These are phyloP conservation scores for Andricus curvator DNA, from an alignment of 2,888 invertebrate genomes.

Conservation along the genomic window DNA sequence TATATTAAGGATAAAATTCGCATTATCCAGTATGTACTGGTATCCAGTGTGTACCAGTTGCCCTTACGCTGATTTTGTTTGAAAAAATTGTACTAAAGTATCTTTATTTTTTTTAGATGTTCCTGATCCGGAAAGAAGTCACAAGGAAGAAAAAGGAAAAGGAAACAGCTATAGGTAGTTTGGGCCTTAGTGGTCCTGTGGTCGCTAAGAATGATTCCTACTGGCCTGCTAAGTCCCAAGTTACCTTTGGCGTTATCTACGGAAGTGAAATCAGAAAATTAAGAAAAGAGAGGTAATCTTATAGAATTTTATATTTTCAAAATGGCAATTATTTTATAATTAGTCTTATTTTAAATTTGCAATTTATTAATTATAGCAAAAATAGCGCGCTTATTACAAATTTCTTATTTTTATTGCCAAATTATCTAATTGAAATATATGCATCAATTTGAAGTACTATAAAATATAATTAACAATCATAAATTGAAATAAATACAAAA, in stretches of 20 bases:
- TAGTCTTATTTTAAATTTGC: not conserved
- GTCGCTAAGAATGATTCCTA: constrained; percentile 83
- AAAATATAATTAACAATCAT: no score
- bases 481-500: no score
- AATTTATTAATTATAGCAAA: not conserved
- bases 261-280: not conserved
- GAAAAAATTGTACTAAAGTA: not conserved
- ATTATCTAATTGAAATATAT: no score
- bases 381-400: no score
- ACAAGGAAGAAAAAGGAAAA: not conserved
- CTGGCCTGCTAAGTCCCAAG: constrained; percentile 95
- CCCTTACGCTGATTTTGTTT: not conserved
- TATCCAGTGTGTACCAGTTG: not conserved
- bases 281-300: not conserved
- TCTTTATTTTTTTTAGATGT: constrained; percentile 35
- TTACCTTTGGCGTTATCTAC: constrained; percentile 77
- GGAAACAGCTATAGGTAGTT: constrained; percentile 74
- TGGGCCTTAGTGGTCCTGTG: constrained; percentile 88
- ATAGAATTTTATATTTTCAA: not conserved
- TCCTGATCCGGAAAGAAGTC: not conserved
- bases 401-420: no score
- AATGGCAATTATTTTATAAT: not conserved
- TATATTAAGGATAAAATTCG: no score
- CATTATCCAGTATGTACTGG: no score
- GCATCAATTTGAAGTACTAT: no score